phyloP scores from a whole-genome alignment of 30 jellyfish, hydroid and myxozoan genomes.

The Aurelia coerulea region DNA sequence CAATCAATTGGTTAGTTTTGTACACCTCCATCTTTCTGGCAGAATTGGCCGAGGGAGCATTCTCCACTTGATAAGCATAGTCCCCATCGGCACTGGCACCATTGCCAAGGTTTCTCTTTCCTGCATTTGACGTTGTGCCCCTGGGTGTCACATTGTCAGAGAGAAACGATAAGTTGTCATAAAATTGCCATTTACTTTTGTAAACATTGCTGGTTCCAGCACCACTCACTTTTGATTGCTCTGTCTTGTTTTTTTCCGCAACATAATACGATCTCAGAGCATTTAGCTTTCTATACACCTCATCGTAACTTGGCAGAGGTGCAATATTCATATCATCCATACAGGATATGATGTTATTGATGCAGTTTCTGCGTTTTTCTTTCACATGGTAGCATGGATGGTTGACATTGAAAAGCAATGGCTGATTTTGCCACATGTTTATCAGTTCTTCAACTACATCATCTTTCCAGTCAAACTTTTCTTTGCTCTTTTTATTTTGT shows the following conservation, averaged over 20 bases:
- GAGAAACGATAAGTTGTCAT: constrained; percentile 13
- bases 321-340: constrained; percentile 17
- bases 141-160: constrained; percentile 34
- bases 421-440: constrained; percentile 39
- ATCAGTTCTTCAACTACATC: constrained; percentile 15
- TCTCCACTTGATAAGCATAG: constrained; percentile 23
- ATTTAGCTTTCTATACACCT: constrained; percentile 45
- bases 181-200: constrained; percentile 27
- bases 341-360: constrained; percentile 22
- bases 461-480: constrained; percentile 33
- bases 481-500: neutral
- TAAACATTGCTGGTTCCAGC: constrained; percentile 29
- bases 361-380: constrained; percentile 44
- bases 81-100: constrained; percentile 28
- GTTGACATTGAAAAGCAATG: constrained; percentile 27
- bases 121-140: constrained; percentile 22
- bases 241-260: constrained; percentile 35
- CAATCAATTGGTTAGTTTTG: constrained; percentile 21
- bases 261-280: constrained; percentile 40
- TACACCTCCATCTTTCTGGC: constrained; percentile 13
- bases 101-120: neutral
- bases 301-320: constrained; percentile 36
- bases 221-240: constrained; percentile 32
- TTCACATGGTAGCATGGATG: constrained; percentile 32
- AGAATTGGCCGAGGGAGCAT: constrained; percentile 4